Evolutionary conservation across 1,140 invertebrate species (phyloP), one percentile per base, ranked within the genome.

Genomic region (Macrosteles quadrilineatus): DNA sequence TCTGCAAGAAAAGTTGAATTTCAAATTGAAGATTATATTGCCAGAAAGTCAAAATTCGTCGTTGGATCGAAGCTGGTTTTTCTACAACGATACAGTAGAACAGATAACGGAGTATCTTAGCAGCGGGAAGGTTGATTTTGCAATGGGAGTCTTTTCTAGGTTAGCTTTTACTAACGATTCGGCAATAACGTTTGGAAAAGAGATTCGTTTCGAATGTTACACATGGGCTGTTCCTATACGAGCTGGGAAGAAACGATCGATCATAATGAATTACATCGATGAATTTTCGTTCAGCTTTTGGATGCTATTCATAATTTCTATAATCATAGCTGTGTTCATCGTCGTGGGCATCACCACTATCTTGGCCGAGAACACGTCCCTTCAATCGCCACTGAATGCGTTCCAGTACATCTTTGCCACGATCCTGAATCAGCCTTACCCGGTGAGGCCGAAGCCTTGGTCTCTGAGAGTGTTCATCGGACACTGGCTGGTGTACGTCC

Each of bases 191-290:
- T 63, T 63, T n/a, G 59, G 59, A 25, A 63, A 63, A 63, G 59
- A 63, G 23, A 73, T 68, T 6, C 72, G 73, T 6, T 67, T 74
- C 21, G 73, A 74, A 30, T 74, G 73, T 32, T 71, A 73, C 19
- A 72, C 71, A 14, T 74, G 73, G 73, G 73, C 71, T 2, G 72
- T 74, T 1, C 73, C 73, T 1, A 73, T 71, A 25, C 66, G 73
- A 6, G 71, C 73, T 0, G 73, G 73, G 17, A 68, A 45, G 0
- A 30, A 40, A n/a, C 69, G 71, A 12, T 50, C 50, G 17, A 25
- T 59, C 0, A 64, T 70, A 63, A 47, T 69, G 2, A 73, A 74
- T 57, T 74, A 74, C 53, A 55, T 71, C 6, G 45, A 73, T 19
- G 73, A 74, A 25, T 74, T 74, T 25, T 63, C 67, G 12, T 40